Base-by-base conservation (phyloP, 2,797 vertebrate species). In the Eurystomus glaucurus region DNA sequence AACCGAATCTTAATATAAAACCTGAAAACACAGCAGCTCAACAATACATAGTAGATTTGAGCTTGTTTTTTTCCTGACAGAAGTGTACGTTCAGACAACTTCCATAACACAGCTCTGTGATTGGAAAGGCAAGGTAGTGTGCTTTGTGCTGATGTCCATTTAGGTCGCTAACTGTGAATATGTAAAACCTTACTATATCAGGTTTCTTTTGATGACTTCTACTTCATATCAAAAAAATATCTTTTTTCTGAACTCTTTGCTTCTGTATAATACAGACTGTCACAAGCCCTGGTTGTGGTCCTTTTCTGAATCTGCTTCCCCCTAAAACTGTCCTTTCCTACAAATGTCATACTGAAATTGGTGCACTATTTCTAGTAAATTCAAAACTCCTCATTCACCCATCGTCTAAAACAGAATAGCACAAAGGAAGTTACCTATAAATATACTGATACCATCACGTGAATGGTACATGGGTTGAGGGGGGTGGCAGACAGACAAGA, bases 321-420 rank as follows among this genome's bases (percentile, higher is more conserved):
- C 13, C 28, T 58, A 52, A 88, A 90, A 51, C 33, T 46, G 29
- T 60, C 71, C 62, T 95, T 97, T 94, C 93, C 96, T 97, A 93
- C 65, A 90, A 92, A 89, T 9, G 25, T 37, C 81, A 14, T 62
- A 81, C 62, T 84, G 88, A 95, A 96, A 83, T 23, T 54, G 64
- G 50, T 64, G 72, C 51, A 20, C 66, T 61, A 4, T 31, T 93
- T 90, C 89, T 74, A 95, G 77, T 79, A 72, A 82, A 77, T 48
- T 78, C 72, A 78, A 92, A 96, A 87, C 82, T 95, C 91, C 69
- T 94, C 64, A 65, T 69, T 88, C 62, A 48, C 62, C 37, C 65
- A 46, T 45, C 91, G 81, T 75, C 76, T 88, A 33, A 77, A 93
- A 66, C 22, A 86, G 51, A 83, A 77, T 6, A 69, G 26, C 69